Conservation (phyloP, 2,888 invertebrate species). For the Apamea sordens region DNA sequence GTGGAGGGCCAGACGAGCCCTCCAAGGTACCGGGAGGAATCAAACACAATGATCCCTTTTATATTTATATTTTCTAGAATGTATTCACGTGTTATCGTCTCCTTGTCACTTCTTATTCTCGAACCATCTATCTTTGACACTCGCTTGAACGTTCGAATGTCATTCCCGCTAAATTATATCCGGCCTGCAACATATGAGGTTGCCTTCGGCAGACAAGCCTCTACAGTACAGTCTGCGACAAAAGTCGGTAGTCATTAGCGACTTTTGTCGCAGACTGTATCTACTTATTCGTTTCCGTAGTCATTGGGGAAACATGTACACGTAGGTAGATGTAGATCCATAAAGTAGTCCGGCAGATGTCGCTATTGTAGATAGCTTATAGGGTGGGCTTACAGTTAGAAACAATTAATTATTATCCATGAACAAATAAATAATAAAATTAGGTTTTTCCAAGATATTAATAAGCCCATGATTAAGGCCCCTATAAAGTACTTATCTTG, state of each 20-base stretch:
- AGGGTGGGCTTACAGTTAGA: neutral
- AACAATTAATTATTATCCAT: neutral
- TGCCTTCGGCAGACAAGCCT: no score
- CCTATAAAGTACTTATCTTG: neutral
- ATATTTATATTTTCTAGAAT: no score
- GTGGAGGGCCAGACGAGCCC: no score
- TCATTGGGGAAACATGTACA: neutral
- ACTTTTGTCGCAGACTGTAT: neutral
- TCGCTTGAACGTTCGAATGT: no score
- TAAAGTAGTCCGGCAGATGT: neutral
- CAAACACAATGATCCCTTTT: no score
- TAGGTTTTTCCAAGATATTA: neutral
- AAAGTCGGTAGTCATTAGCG: neutral
- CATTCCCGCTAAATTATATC: no score
- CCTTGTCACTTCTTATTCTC: no score
- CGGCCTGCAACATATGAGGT: no score
- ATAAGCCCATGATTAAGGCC: neutral
- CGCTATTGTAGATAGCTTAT: neutral
- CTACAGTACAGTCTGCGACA: neutral
- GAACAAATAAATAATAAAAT: constrained; percentile 15
- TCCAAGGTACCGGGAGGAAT: no score
- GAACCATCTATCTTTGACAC: no score
- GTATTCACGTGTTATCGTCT: no score
- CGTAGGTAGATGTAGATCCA: neutral
- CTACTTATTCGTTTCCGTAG: neutral